Evolutionary conservation across 53 echinoderm and acorn worm genomes (phyloP), one percentile per base, ranked within the genome.

Genomic region (Zoroaster sp.): DNA sequence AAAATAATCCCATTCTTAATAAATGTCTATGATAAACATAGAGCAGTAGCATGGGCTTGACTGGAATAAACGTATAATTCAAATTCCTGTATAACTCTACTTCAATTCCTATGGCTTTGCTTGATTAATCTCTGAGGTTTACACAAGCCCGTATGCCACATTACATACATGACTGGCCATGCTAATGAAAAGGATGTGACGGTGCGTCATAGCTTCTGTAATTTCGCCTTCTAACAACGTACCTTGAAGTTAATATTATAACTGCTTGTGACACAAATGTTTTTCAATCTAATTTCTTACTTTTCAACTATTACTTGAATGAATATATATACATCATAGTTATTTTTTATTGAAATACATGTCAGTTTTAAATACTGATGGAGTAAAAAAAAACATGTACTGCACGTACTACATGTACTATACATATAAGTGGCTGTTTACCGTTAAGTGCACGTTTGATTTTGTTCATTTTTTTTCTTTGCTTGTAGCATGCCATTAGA

Each of bases 131-230:
- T 35, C 34, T 5, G 43, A 67, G 83, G 43, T 83, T 83, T 68
- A 45, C 83, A 79, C 35, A 36, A 28, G 79, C 83, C 45, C 67
- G 14, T 14, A 13, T 68, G 69, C 69, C 67, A 66, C 68, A 66
- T 70, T 69, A 69, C 71, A 85, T 37, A 33, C 85, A 85, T 70
- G 85, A 49, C 85, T 71, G 68, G 82, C 66, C 13, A 32, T 23
- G 45, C 43, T 82, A 82, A 82, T 67, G 68, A 82, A 82, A 68
- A 67, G 35, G 66, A 82, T 43, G 82, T 31, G 46, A 23, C 17
- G 39, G 40, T 9, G 31, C 35, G 10, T 59, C 77, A 51, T 53
- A 21, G 30, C 78, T 78, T 37, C 8, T 1, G 17, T 35, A 38
- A 54, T 78, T 36, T 39, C 55, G 23, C n/a, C 32, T 9, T 78